phyloP scores from a whole-genome alignment of 2,113 vertebrate species.

The Rhineura floridana region DNA sequence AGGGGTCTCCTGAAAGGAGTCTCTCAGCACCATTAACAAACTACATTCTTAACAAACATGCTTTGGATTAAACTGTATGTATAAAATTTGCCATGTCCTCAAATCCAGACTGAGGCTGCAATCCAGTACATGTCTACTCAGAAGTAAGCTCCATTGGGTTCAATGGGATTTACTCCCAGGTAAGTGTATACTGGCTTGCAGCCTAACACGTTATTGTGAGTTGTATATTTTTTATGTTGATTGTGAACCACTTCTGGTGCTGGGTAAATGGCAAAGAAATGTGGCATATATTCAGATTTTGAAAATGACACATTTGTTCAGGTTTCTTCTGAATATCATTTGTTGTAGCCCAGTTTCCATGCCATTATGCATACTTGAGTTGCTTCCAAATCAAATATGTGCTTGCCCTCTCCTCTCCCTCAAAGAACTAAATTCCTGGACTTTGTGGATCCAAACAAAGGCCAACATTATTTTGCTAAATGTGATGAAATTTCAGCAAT shows the following conservation, averaged over 20 bases:
- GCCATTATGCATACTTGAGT: not conserved
- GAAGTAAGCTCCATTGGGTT: no score
- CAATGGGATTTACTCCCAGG: no score
- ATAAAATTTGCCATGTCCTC: not conserved
- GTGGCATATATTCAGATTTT: not conserved
- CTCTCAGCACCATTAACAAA: no score
- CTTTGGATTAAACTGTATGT: not conserved
- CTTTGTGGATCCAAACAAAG: not conserved
- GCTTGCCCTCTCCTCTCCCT: not conserved
- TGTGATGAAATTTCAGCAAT: not conserved
- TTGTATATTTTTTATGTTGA: not conserved
- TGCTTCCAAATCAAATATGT: not conserved
- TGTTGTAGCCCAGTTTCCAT: not conserved
- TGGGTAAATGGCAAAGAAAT: not conserved
- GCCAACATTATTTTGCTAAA: not conserved
- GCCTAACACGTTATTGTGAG: not conserved
- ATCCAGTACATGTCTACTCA: no score
- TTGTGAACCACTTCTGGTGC: not conserved
- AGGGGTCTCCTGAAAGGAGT: no score
- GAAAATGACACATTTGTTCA: not conserved
- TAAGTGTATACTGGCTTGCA: no score
- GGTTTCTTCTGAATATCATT: not conserved
- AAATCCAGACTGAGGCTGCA: not conserved
- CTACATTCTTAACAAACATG: no score
- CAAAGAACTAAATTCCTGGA: not conserved